A percentile compares a stretch with the other conserved stretches of the same genome.
These are phyloP conservation scores for Champsocephalus esox DNA, from an alignment of 2,797 vertebrate genomes.

Conservation along the genomic window DNA sequence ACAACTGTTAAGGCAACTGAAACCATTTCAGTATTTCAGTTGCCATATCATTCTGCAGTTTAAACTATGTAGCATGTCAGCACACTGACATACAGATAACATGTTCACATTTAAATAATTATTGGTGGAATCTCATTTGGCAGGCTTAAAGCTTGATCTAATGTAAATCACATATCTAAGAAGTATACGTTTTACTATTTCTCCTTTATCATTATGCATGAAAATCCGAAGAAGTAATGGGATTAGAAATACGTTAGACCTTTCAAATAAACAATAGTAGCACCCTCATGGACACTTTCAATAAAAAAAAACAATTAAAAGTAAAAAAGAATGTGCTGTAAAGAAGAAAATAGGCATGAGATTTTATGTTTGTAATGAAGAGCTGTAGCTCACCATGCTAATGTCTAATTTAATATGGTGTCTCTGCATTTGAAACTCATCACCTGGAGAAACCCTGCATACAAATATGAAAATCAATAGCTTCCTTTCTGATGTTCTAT, in stretches of 20 bases:
- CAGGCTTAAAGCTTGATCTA: neutral
- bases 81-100: slow-evolving; percentile 38
- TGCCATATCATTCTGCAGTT: too few relatives aligned
- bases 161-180: neutral
- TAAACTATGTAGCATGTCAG: too few relatives aligned
- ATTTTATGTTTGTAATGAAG: neutral
- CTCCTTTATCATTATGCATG: neutral
- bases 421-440: slow-evolving; percentile 30
- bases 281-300: too few relatives aligned
- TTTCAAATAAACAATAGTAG: neutral
- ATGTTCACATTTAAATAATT: slow-evolving; percentile 45
- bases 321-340: slow-evolving; percentile 3
- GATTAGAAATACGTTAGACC: neutral
- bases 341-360: slow-evolving; percentile 4
- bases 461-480: slow-evolving; percentile 66
- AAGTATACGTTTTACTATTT: too few relatives aligned
- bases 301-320: neutral
- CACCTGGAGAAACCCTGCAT: slow-evolving; percentile 44
- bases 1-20: neutral
- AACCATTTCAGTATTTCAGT: neutral
- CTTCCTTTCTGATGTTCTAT: slow-evolving; percentile 46
- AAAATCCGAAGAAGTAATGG: neutral
- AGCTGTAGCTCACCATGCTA: neutral
- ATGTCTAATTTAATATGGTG: neutral
- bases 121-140: slow-evolving; percentile 20